These are phyloP conservation scores for Menura novaehollandiae DNA, from an alignment of 2,113 vertebrate genomes.

Conservation along the genomic window DNA sequence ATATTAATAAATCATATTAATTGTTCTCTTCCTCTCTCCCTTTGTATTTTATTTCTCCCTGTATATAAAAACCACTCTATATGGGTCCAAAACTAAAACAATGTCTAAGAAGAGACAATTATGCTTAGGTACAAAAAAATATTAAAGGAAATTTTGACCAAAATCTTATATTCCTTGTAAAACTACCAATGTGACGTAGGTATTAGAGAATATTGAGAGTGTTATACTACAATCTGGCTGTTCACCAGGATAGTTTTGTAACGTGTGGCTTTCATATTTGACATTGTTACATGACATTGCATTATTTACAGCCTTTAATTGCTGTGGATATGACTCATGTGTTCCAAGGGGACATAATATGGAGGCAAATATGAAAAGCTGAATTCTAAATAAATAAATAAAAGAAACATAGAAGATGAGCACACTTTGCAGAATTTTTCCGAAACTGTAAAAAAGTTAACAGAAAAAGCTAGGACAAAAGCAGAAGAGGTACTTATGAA, in stretches of 20 bases:
- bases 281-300: neutral
- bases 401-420: neutral
- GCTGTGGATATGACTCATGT: neutral
- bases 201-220: neutral
- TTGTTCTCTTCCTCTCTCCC: conserved; percentile 4
- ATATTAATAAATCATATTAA: conserved; percentile 60
- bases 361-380: neutral
- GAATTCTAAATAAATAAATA: neutral
- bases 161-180: neutral
- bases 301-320: neutral
- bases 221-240: neutral
- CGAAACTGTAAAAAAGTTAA: neutral
- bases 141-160: neutral
- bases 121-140: neutral
- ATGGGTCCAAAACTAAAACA: neutral
- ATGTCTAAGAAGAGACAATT: neutral
- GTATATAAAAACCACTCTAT: neutral
- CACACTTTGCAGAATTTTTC: neutral
- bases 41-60: neutral
- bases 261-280: rapidly evolving
- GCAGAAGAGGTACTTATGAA: neutral
- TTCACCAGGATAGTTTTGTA: neutral
- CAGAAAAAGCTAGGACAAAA: neutral
- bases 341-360: neutral
- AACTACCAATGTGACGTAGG: neutral